A percentile compares a stretch with the other conserved stretches of the same genome.
These are phyloP conservation scores for Casuarius casuarius DNA, from an alignment of 2,113 vertebrate genomes.

Conservation along the genomic window DNA sequence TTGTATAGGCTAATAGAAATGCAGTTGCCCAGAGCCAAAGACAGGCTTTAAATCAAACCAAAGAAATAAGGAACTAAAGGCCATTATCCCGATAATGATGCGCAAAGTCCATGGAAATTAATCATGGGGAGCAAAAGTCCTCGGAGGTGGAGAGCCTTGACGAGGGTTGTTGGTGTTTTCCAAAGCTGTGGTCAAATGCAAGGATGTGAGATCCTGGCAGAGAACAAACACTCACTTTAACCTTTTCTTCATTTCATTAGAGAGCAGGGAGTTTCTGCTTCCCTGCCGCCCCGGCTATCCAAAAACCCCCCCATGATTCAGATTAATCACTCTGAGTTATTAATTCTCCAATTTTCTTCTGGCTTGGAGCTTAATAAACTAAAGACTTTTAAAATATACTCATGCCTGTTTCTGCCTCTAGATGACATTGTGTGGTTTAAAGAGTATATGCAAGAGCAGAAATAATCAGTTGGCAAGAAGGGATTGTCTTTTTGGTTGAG, in stretches of 20 bases:
- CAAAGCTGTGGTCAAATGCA: not conserved
- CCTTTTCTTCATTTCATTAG: not conserved
- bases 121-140: not conserved
- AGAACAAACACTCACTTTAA: not conserved
- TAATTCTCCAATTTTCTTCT: not conserved
- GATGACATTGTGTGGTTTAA: not conserved
- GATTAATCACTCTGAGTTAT: not conserved
- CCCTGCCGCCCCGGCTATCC: not conserved
- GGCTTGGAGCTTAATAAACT: not conserved
- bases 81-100: not conserved
- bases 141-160: not conserved
- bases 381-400: not conserved
- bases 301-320: not conserved
- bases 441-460: not conserved
- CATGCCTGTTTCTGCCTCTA: not conserved
- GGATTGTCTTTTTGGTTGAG: not conserved
- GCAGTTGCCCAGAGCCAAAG: not conserved
- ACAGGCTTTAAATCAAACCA: not conserved
- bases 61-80: not conserved
- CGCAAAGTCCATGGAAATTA: not conserved
- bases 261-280: not conserved
- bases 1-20: not conserved
- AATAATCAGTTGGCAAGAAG: not conserved
- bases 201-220: not conserved
- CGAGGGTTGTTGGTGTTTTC: not conserved